Base-by-base conservation (phyloP, 2,797 vertebrate genomes). In the Acanthurus leucopareius region DNA sequence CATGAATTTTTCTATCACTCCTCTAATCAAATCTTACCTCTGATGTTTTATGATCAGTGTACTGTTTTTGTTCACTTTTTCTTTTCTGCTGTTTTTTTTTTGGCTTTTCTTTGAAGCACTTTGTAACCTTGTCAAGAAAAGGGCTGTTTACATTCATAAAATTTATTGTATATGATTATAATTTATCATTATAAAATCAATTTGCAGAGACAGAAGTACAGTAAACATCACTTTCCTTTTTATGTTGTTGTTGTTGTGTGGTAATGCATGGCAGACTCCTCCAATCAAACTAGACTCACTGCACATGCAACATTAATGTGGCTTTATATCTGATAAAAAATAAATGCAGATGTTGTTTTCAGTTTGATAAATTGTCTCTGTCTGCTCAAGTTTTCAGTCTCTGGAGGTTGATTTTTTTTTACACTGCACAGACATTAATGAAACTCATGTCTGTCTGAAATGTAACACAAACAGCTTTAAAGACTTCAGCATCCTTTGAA, bases 331-430 rank as follows among this genome's bases (percentile, higher is more conserved):
- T n/a, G 13, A 61, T 11, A n/a, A 49, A 28, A 48, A 49, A 73
- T 25, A 67, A 53, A 81, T 47, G n/a, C 28, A 59, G 35, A 20
- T 53, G 28, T 64, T 5, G 62, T 80, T 69, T 62, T 8, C 40
- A 20, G 20, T 16, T 7, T 76, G 65, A 76, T 40, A 38, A 66
- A 77, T 78, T 10, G 4, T 9, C 15, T 44, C 3, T 44, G 44
- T 25, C 25, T 25, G 25, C 25, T 62, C 7, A 10, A 35, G 48
- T 52, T 61, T 20, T 51, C 44, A 7, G 47, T 59, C 35, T 19
- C 32, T 38, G 20, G 20, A 19, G 42, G 28, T 19, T 22, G 13
- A 57, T 44, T 59, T 61, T 44, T 57, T 47, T 66, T 67, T 66
- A 16, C n/a, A 20, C 2, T 19, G 14, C 20, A 3, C 1, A 1